A percentile compares a stretch with the other conserved stretches of the same genome.
These are phyloP conservation scores for Neoniphon sammara DNA, from an alignment of 2,797 vertebrate genomes.

Conservation along the genomic window DNA sequence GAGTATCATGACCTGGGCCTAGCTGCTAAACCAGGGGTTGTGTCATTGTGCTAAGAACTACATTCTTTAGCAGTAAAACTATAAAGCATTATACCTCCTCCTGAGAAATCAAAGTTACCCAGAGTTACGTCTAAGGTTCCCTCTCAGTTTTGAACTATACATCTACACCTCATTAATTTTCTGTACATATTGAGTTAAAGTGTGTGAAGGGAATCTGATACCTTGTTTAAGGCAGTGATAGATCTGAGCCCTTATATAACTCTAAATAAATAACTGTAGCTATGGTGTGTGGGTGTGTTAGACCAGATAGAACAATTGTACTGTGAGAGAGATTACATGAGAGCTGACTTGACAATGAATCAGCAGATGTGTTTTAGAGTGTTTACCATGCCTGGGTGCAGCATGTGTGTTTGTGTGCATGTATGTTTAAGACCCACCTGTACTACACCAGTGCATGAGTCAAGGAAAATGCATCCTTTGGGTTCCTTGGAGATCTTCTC, in stretches of 20 bases:
- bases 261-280: neutral
- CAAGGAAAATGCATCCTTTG: conserved; percentile 98
- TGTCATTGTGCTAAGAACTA: neutral
- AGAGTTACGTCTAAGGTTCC: neutral
- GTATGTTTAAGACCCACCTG: conserved; percentile 85
- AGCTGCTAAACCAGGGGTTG: no score
- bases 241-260: neutral
- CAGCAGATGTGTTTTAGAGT: neutral
- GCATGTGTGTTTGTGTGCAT: no score
- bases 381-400: neutral
- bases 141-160: neutral
- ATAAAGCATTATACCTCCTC: neutral
- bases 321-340: neutral
- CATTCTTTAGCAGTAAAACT: neutral
- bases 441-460: conserved; percentile 96
- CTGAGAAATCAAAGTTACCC: neutral
- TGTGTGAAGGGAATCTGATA: neutral
- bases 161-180: neutral
- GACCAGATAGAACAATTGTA: neutral
- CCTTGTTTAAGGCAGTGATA: neutral
- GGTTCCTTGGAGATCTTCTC: conserved; percentile 99
- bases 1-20: neutral
- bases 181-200: neutral
- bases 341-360: neutral
- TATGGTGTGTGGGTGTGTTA: neutral